Base-by-base conservation (phyloP, 64 coral and sea anemone genomes). In the Orbicella faveolata region DNA sequence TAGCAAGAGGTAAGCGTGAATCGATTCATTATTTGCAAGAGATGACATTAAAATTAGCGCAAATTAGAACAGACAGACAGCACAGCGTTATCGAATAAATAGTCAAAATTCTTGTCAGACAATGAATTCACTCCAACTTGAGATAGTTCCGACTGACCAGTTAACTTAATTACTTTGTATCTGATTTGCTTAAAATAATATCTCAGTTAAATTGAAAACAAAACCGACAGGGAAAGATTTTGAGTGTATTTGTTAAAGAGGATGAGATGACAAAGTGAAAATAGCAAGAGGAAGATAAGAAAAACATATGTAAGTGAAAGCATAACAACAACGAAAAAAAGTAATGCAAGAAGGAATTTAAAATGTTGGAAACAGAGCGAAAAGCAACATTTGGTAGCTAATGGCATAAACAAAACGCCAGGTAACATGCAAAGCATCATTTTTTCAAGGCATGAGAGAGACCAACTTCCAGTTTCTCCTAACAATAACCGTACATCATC, bases 71-170 rank as follows among this genome's bases (percentile, higher is more conserved):
- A 78, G n/a, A 79, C 73, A 75, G 52, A 75, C 16, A 75, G 10
- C 17, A 17, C 17, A 15, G 34, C 33, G 12, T 11, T 3, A 26
- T 39, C 35, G 10, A 67, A 6, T 67, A 23, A 23, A 23, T 4
- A 54, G 51, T 11, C 44, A 26, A 79, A 54, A 53, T 54, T 25
- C 44, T 21, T 26, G 20, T 79, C 23, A 79, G 44, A 1, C 41
- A 25, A 52, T 13, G 0, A 54, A 61, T 4, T 80, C 10, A 65
- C 37, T 37, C 10, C 1, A 37, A 9, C 18, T 34, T 21, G 25
- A 36, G 80, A 83, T 83, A 66, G 80, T 83, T 83, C 80, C 30
- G 17, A 37, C 9, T 65, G 33, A 83, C 16, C 33, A 65, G 10
- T 83, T 36, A 65, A 61, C 25, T 44, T 82, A 30, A 30, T 30